phyloP scores from a whole-genome alignment of 2,888 invertebrate genomes.

The Branchinecta sandiegonensis region DNA sequence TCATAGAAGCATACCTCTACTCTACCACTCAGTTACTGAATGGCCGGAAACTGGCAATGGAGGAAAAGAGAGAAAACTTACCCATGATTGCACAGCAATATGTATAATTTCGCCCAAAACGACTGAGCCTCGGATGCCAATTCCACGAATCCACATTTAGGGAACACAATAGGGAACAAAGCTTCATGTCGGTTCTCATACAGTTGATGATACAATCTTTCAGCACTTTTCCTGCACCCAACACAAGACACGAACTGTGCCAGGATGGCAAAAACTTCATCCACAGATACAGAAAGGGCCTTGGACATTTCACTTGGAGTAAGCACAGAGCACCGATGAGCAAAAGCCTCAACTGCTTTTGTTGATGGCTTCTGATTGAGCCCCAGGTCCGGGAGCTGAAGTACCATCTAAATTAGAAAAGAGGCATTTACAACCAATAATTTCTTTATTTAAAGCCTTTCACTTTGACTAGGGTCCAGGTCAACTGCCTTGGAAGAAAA shows the following conservation, averaged over 20 bases:
- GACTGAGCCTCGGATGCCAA: slow-evolving; percentile 62
- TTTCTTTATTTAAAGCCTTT: too few relatives aligned
- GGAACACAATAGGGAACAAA: slow-evolving; percentile 68
- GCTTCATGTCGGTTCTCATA: slow-evolving; percentile 71
- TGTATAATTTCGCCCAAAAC: slow-evolving; percentile 64
- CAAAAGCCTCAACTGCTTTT: slow-evolving; percentile 70
- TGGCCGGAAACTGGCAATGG: too few relatives aligned
- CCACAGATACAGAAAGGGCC: slow-evolving; percentile 65
- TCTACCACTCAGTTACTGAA: too few relatives aligned
- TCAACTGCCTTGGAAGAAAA: too few relatives aligned
- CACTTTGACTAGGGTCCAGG: too few relatives aligned
- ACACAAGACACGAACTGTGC: slow-evolving; percentile 87
- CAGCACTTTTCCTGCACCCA: slow-evolving; percentile 74
- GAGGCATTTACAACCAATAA: not conserved
- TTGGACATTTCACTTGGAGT: slow-evolving; percentile 58
- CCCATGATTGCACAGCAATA: slow-evolving; percentile 76
- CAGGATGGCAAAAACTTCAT: slow-evolving; percentile 65
- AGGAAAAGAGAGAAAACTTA: slow-evolving; percentile 34
- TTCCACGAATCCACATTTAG: slow-evolving; percentile 57
- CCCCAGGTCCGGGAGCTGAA: slow-evolving; percentile 75
- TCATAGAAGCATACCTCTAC: too few relatives aligned
- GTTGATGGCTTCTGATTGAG: slow-evolving; percentile 50
- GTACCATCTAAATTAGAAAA: slow-evolving; percentile 56
- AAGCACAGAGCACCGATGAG: slow-evolving; percentile 61
- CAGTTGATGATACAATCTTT: slow-evolving; percentile 70